Evolutionary conservation across 2,797 vertebrate species (phyloP).

Genomic region (Chiroxiphia lanceolata): DNA sequence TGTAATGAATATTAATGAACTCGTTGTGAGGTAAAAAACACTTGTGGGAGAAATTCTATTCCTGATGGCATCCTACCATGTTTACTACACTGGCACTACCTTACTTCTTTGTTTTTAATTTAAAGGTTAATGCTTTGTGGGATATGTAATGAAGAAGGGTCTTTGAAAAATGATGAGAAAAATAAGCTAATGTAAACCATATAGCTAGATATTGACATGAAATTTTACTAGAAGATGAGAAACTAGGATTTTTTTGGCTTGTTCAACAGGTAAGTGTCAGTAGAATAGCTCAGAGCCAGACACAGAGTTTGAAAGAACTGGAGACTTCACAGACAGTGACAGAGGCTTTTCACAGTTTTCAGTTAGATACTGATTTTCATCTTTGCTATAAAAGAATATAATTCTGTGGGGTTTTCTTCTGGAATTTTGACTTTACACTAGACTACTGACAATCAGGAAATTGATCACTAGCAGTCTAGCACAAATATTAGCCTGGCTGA

Average conservation of each 20-base stretch:
- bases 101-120: background rate
- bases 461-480: background rate
- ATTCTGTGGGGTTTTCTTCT: background rate
- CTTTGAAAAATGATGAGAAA: background rate
- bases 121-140: background rate
- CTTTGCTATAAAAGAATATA: background rate
- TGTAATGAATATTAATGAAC: background rate
- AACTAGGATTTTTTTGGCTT: accelerated
- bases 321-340: background rate
- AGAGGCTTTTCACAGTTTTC: background rate
- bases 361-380: background rate
- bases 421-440: background rate
- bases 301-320: background rate
- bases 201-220: background rate
- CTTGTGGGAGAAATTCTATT: background rate
- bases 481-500: background rate
- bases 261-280: background rate
- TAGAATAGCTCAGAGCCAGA: background rate
- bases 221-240: background rate
- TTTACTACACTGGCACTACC: background rate
- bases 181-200: background rate
- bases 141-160: background rate
- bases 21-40: background rate
- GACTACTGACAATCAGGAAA: background rate
- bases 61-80: background rate